Percentiles rank a stretch among this genome's conserved stretches.
Evolutionary conservation across 2,888 invertebrate species (phyloP).

Genomic region (Platycheirus albimanus): DNA sequence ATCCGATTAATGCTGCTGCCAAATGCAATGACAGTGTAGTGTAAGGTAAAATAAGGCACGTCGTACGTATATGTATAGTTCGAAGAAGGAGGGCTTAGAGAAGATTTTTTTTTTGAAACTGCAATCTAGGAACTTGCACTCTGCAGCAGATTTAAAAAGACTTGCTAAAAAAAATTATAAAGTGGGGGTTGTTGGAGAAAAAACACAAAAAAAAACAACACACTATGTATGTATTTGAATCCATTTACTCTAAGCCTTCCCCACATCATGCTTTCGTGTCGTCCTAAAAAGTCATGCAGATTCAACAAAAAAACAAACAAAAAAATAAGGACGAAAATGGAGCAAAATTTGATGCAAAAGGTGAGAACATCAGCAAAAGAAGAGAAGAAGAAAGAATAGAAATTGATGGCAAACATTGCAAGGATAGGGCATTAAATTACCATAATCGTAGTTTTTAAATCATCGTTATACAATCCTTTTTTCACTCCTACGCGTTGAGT

Average conservation of each 20-base stretch:
- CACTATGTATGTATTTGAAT: slow-evolving; percentile 11
- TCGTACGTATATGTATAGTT: neutral
- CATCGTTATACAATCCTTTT: slow-evolving; percentile 65
- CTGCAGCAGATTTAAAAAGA: slow-evolving; percentile 45
- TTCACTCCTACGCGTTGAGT: neutral
- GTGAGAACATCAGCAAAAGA: slow-evolving; percentile 58
- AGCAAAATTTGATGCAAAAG: slow-evolving; percentile 35
- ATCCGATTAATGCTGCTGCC: slow-evolving; percentile 71
- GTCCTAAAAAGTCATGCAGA: slow-evolving; percentile 50
- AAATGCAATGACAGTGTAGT: slow-evolving; percentile 65
- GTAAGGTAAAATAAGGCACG: too few species aligned
- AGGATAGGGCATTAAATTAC: slow-evolving; percentile 72
- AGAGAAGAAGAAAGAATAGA: slow-evolving; percentile 51
- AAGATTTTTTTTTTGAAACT: slow-evolving; percentile 28
- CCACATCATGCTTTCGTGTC: neutral
- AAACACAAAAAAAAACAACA: slow-evolving; percentile 12
- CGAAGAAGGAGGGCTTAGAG: slow-evolving; percentile 37
- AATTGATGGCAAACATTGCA: slow-evolving; percentile 71
- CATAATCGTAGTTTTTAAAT: slow-evolving; percentile 74
- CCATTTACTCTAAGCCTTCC: slow-evolving; percentile 42
- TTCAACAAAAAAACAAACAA: slow-evolving; percentile 21
- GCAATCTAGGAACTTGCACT: slow-evolving; percentile 62
- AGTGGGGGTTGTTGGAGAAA: neutral
- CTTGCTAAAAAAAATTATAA: neutral
- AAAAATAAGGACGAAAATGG: neutral